These are phyloP conservation scores for Myripristis murdjan DNA, from an alignment of 2,797 vertebrate species.

Conservation along the genomic window DNA sequence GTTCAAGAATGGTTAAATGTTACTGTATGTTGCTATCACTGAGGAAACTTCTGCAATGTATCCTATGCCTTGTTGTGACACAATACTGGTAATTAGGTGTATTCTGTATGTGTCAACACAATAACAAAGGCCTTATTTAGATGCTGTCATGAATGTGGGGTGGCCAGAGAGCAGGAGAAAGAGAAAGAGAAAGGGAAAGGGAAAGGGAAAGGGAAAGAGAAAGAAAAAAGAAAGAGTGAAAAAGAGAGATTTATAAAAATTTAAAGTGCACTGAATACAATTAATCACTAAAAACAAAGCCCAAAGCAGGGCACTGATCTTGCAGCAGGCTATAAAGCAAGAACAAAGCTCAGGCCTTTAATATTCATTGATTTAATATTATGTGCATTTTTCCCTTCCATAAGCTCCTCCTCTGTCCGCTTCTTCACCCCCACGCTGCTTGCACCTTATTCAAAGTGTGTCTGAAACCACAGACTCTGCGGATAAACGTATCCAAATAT, in stretches of 20 bases:
- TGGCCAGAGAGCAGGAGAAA: not conserved
- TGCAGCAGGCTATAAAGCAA: too few relatives aligned
- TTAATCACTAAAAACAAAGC: conserved; percentile 21
- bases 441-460: too few relatives aligned
- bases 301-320: not conserved
- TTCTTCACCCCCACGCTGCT: too few relatives aligned
- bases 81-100: too few relatives aligned
- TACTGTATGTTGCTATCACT: not conserved
- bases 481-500: too few relatives aligned
- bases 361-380: too few relatives aligned
- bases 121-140: not conserved
- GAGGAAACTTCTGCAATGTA: not conserved
- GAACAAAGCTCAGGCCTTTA: too few relatives aligned
- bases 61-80: too few relatives aligned
- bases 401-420: too few relatives aligned
- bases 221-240: not conserved
- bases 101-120: too few relatives aligned
- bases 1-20: not conserved
- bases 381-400: too few relatives aligned
- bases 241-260: not conserved
- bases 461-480: too few relatives aligned
- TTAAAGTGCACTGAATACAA: conserved; percentile 8
- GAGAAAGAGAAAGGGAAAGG: not conserved
- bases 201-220: not conserved
- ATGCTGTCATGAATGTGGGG: not conserved